Percentiles rank a stretch among this genome's conserved stretches.
phyloP scores from a whole-genome alignment of 2,888 invertebrate genomes.

The Drosophila niveifrons region DNA sequence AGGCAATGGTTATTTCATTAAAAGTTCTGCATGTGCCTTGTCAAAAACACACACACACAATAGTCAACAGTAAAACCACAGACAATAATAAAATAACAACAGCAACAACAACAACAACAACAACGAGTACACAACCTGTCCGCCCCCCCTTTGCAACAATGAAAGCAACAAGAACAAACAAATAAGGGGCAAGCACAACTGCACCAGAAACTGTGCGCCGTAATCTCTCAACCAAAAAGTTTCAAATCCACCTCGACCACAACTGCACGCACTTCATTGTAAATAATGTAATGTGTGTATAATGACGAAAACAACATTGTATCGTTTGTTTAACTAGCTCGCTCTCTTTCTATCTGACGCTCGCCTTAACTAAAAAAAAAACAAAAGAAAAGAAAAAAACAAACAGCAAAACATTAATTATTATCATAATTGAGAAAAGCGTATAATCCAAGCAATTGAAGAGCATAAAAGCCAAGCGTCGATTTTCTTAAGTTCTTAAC shows the following conservation, averaged over 20 bases:
- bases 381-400: constrained; percentile 2
- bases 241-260: constrained; percentile 17
- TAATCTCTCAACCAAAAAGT: constrained; percentile 5
- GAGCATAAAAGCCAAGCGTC: constrained; percentile 77
- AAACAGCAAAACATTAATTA: too few relatives aligned
- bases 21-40: constrained; percentile 66
- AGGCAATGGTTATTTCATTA: constrained; percentile 51
- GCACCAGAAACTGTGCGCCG: constrained; percentile 12
- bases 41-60: constrained; percentile 21
- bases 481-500: constrained; percentile 62
- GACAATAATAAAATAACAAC: constrained; percentile 6
- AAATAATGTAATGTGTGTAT: constrained; percentile 65
- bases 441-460: constrained; percentile 61
- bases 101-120: constrained; percentile 20
- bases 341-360: constrained; percentile 47
- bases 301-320: constrained; percentile 36
- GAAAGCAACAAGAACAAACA: constrained; percentile 12
- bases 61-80: constrained; percentile 3
- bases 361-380: constrained; percentile 31
- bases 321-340: constrained; percentile 51
- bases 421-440: constrained; percentile 5
- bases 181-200: constrained; percentile 16
- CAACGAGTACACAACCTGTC: constrained; percentile 13
- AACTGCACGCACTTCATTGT: constrained; percentile 66
- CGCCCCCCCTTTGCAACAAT: constrained; percentile 28